Evolutionary conservation across 2,888 invertebrate species (phyloP), one percentile per base, ranked within the genome.

Genomic region (Lepidochitona cinerea): DNA sequence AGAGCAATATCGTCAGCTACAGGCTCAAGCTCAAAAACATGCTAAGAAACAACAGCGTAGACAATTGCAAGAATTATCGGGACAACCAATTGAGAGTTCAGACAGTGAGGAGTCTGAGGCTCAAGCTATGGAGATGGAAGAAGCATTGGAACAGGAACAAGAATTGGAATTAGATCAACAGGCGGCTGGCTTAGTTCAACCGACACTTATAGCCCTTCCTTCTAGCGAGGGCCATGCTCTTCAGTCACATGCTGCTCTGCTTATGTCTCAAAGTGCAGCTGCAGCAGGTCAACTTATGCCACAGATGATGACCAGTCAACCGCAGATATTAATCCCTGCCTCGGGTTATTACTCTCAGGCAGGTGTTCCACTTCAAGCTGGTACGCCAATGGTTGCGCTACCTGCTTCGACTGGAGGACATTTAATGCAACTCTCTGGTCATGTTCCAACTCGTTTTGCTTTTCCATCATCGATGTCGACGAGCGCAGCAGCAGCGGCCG

Each of bases 21-120:
- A 87, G 93, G 71, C 97, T 90, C 80, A 97, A 92, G 90, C 96
- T 94, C 85, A 96, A 92, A 81, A 96, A 93, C 89, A 97, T 90
- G 82, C 96, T 95, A 83, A 96, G 92, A 90, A 96, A 94, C 79
- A 96, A 91, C 85, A 96, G 92, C 77, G 83, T 64, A 75, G 83
- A 26, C 79, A 96, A 91, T 87, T 96, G 92, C 86, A 84, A 70
- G 79, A 83, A 36, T 85, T 83, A 33, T 82, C 83, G 5, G 87
- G 86, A 54, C 85, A 85, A 73, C 82, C 85, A 29, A 82, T 83
- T 71, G 71, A 37, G n/a, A 64, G 35, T 26, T n/a, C 59, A 1
- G 35, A 76, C 67, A 80, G 80, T 33, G 76, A 77, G 1, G 78
- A 79, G 23, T 26, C 69, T 37, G 71, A 75, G 18, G 81, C 81